Percentiles rank a stretch among this genome's conserved stretches.
Conservation (phyloP, 2,113 vertebrate species). For the Parus major region DNA sequence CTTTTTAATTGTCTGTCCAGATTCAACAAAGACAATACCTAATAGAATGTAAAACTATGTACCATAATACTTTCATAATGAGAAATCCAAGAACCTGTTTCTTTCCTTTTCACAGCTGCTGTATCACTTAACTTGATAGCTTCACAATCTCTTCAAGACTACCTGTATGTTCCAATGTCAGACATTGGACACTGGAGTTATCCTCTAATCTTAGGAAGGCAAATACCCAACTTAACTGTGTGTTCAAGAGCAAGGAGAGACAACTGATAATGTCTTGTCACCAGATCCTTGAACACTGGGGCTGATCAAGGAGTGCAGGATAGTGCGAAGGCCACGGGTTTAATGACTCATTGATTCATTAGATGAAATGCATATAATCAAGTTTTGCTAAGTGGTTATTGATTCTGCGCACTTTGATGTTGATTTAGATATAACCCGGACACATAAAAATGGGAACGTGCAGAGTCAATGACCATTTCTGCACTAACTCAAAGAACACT, state of each 20-base stretch:
- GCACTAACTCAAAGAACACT: neutral
- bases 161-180: neutral
- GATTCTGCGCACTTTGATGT: neutral
- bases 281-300: neutral
- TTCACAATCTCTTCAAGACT: neutral
- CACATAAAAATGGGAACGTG: neutral
- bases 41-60: neutral
- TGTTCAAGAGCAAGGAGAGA: neutral
- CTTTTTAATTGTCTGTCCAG: neutral
- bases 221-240: neutral
- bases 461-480: neutral
- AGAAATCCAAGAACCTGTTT: neutral
- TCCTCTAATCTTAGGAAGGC: neutral
- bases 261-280: neutral
- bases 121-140: neutral
- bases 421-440: neutral
- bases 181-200: neutral
- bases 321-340: neutral
- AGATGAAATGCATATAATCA: slow-evolving; percentile 25
- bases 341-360: slow-evolving; percentile 23
- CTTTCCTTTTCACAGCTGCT: neutral
- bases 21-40: neutral
- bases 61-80: neutral
- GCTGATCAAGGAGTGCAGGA: neutral
- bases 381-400: slow-evolving; percentile 28